phyloP scores from a whole-genome alignment of 2,113 vertebrate species.

The Anthoscopus minutus region DNA sequence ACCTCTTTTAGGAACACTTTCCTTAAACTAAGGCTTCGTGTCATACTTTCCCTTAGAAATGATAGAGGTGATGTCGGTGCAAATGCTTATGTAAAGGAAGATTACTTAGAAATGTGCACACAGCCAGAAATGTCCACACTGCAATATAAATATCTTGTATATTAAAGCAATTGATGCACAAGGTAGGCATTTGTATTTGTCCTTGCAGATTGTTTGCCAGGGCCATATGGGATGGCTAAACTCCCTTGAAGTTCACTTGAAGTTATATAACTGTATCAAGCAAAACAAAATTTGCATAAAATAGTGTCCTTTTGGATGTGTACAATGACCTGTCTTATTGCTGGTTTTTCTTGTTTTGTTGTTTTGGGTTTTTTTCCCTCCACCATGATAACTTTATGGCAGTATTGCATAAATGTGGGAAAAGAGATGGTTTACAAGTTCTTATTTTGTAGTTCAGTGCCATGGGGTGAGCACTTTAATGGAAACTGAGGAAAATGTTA shows the following conservation, averaged over 20 bases:
- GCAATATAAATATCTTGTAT: not conserved
- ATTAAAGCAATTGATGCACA: not conserved
- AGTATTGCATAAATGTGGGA: not conserved
- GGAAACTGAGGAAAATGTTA: not conserved
- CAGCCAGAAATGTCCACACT: not conserved
- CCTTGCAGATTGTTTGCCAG: not conserved
- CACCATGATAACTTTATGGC: not conserved
- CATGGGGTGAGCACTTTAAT: not conserved
- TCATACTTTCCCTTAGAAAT: not conserved
- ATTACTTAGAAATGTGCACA: not conserved
- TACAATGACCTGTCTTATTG: not conserved
- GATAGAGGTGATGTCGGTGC: not conserved
- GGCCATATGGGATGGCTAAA: not conserved
- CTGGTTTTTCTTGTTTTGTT: not conserved
- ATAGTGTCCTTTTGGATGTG: not conserved
- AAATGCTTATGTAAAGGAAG: not conserved
- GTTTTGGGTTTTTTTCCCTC: not conserved
- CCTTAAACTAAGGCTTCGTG: not conserved
- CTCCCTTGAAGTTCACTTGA: not conserved
- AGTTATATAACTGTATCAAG: not conserved
- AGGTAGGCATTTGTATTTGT: not conserved
- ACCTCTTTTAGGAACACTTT: not conserved
- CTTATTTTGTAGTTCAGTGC: not conserved
- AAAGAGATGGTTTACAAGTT: not conserved
- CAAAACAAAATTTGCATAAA: not conserved